Conservation (phyloP, 1,140 invertebrate genomes). For the Panagrolaimus sp. region DNA sequence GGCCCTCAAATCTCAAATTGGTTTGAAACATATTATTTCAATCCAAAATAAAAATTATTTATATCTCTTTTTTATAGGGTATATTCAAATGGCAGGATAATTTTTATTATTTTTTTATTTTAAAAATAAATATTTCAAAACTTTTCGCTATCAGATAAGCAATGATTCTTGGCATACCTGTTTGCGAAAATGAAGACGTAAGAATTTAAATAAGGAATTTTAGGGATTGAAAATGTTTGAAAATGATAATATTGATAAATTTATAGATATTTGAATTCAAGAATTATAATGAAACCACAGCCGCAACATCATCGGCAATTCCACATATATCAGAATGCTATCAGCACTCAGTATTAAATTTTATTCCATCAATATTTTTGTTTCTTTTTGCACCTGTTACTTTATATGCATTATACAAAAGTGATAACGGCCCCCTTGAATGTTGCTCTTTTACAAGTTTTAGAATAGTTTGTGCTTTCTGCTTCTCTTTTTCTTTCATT, state of each 20-base stretch:
- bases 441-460: slow-evolving; percentile 11
- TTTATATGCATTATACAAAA: slow-evolving; percentile 9
- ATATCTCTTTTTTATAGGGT: not conserved
- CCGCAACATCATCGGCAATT: not conserved
- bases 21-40: not conserved
- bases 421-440: slow-evolving; percentile 9
- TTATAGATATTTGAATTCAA: slow-evolving; percentile 7
- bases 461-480: slow-evolving; percentile 3
- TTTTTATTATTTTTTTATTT: not conserved
- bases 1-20: slow-evolving; percentile 8
- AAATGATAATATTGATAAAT: not conserved
- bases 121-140: not conserved
- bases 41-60: not conserved
- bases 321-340: slow-evolving; percentile 14
- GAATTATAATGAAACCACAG: not conserved
- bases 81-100: not conserved
- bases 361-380: slow-evolving; percentile 15
- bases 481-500: not conserved
- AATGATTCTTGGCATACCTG: not conserved
- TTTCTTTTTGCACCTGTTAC: slow-evolving; percentile 16
- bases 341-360: slow-evolving; percentile 10
- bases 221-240: not conserved
- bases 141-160: not conserved
- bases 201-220: not conserved
- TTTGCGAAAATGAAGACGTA: slow-evolving; percentile 10